These are phyloP conservation scores for Oreotragus oreotragus DNA, from an alignment of 2,113 vertebrate genomes.

Conservation along the genomic window DNA sequence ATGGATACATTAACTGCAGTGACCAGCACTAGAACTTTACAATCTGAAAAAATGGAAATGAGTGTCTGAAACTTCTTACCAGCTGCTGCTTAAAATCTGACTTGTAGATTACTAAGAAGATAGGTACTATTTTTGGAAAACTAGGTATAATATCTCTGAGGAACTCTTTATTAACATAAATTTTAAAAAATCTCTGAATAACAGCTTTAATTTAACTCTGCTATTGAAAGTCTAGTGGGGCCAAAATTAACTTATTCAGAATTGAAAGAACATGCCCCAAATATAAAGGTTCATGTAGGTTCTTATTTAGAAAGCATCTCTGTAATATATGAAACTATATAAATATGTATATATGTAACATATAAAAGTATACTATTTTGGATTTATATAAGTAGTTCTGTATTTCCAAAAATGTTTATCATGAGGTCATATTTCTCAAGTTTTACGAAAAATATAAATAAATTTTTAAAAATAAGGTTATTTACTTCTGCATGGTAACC, in stretches of 20 bases:
- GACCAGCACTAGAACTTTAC: not conserved
- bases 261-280: not conserved
- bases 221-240: not conserved
- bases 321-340: not conserved
- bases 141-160: not conserved
- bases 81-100: not conserved
- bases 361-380: not conserved
- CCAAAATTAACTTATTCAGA: not conserved
- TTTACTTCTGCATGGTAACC: not conserved
- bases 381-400: not conserved
- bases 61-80: not conserved
- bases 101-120: slow-evolving; percentile 31
- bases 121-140: not conserved
- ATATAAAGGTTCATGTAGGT: not conserved
- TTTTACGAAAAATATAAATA: not conserved
- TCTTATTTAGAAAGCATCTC: not conserved
- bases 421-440: not conserved
- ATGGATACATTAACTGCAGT: not conserved
- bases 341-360: not conserved
- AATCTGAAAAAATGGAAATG: not conserved
- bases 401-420: slow-evolving; percentile 6
- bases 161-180: not conserved
- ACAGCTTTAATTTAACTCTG: not conserved
- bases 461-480: not conserved
- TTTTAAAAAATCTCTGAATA: not conserved